Percentiles rank a stretch among this genome's conserved stretches.
Conservation (phyloP, 2,888 invertebrate genomes). For the Leucoptera coffeella region DNA sequence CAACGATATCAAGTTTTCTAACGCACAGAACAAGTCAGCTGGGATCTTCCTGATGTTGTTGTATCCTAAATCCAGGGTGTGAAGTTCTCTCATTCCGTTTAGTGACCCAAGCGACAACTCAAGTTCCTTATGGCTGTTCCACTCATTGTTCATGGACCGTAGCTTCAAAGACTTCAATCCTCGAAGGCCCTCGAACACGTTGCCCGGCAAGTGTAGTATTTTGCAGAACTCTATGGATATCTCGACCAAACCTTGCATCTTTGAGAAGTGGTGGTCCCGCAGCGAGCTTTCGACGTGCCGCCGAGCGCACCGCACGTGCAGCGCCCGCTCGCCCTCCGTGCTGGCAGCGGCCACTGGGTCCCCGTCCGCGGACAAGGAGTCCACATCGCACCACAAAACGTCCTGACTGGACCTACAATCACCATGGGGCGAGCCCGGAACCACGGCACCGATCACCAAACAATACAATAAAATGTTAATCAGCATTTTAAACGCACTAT, state of each 20-base stretch:
- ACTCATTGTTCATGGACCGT: conserved; percentile 72
- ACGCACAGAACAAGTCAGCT: conserved; percentile 70
- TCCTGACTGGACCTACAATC: conserved; percentile 33
- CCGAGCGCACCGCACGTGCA: conserved; percentile 69
- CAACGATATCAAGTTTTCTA: conserved; percentile 73
- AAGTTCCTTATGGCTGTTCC: conserved; percentile 65
- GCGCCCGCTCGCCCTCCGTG: conserved; percentile 63
- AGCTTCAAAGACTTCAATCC: conserved; percentile 73
- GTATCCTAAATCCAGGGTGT: conserved; percentile 69
- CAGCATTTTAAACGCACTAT: conserved; percentile 49
- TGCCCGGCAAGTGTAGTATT: conserved; percentile 67
- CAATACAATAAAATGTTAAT: conserved; percentile 46
- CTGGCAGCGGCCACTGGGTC: conserved; percentile 57
- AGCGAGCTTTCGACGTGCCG: conserved; percentile 64
- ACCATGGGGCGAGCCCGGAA: conserved; percentile 43
- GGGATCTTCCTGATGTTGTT: conserved; percentile 78
- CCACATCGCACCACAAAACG: conserved; percentile 58
- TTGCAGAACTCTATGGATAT: conserved; percentile 74
- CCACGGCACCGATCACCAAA: conserved; percentile 49
- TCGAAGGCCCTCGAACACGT: conserved; percentile 73
- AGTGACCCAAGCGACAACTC: conserved; percentile 68
- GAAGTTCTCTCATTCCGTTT: conserved; percentile 70
- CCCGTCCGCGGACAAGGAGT: conserved; percentile 63
- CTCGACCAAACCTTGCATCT: conserved; percentile 71
- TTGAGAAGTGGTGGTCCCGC: conserved; percentile 64